Evolutionary conservation across 1,140 invertebrate species (phyloP).

Genomic region (Ceratina australensis): DNA sequence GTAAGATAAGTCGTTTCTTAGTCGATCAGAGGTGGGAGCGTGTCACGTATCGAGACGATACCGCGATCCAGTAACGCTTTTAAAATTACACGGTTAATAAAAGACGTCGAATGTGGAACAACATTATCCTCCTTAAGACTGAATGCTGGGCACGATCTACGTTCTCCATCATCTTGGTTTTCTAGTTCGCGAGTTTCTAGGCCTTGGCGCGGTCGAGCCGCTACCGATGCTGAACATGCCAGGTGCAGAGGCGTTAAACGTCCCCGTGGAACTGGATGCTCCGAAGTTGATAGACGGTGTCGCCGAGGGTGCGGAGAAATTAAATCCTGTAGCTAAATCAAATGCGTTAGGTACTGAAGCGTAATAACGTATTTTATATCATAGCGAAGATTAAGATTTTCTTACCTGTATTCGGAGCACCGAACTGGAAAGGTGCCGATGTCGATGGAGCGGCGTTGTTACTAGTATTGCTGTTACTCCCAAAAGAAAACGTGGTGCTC

Average conservation of each 20-base stretch:
- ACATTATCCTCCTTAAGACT: too few relatives aligned
- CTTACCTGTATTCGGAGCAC: slow-evolving; percentile 68
- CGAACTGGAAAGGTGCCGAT: slow-evolving; percentile 71
- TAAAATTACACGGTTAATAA: background rate
- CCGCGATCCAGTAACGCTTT: background rate
- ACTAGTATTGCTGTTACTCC: slow-evolving; percentile 39
- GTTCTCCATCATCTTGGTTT: slow-evolving; percentile 78
- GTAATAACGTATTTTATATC: background rate
- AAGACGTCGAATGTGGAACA: too few relatives aligned
- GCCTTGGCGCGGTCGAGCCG: slow-evolving; percentile 73
- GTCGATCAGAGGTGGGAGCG: background rate
- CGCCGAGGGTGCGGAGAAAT: slow-evolving; percentile 66
- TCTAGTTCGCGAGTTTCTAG: slow-evolving; percentile 66
- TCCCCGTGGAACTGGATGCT: slow-evolving; percentile 43
- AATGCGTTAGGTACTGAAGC: background rate
- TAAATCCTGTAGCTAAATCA: slow-evolving; percentile 64
- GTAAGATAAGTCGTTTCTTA: background rate
- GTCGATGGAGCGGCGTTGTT: slow-evolving; percentile 29
- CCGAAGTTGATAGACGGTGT: slow-evolving; percentile 62
- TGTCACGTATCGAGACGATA: background rate
- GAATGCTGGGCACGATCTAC: slow-evolving; percentile 59
- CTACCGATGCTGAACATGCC: slow-evolving; percentile 79
- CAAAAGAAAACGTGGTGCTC: slow-evolving; percentile 54
- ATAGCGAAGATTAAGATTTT: background rate
- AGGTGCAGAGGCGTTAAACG: slow-evolving; percentile 63